phyloP scores from a whole-genome alignment of 2,797 vertebrate species.

The Ciconia nigra region DNA sequence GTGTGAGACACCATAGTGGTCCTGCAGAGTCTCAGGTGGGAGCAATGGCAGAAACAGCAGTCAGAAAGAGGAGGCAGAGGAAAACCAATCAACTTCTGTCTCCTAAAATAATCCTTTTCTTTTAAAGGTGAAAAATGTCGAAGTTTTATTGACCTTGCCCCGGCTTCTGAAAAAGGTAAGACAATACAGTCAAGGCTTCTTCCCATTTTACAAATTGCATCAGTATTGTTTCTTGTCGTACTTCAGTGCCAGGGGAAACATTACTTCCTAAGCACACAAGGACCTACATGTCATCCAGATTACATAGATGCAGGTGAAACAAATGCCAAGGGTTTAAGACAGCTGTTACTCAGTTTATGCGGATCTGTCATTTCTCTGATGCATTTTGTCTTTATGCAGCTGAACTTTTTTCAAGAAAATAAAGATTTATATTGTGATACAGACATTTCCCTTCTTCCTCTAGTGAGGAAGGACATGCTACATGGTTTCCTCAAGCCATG shows the following conservation, averaged over 20 bases:
- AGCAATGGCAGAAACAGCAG: not conserved
- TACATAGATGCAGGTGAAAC: not conserved
- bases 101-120: constrained; percentile 62
- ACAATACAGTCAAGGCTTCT: constrained; percentile 17
- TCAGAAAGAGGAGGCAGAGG: not conserved
- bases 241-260: not conserved
- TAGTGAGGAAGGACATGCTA: not conserved
- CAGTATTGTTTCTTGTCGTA: not conserved
- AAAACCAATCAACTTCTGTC: not conserved
- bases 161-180: constrained; percentile 96
- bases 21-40: not conserved
- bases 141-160: constrained; percentile 97
- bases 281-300: not conserved
- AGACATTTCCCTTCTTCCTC: not conserved
- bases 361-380: not conserved
- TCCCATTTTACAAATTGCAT: not conserved
- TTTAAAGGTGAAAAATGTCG: constrained; percentile 94
- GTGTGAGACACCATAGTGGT: not conserved
- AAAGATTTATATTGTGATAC: not conserved
- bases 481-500: not conserved
- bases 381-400: not conserved
- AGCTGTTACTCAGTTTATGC: not conserved
- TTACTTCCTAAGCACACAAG: not conserved
- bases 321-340: not conserved
- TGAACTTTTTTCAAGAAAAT: not conserved